Base-by-base conservation (phyloP, 2,888 invertebrate genomes). In the Antitype chi region DNA sequence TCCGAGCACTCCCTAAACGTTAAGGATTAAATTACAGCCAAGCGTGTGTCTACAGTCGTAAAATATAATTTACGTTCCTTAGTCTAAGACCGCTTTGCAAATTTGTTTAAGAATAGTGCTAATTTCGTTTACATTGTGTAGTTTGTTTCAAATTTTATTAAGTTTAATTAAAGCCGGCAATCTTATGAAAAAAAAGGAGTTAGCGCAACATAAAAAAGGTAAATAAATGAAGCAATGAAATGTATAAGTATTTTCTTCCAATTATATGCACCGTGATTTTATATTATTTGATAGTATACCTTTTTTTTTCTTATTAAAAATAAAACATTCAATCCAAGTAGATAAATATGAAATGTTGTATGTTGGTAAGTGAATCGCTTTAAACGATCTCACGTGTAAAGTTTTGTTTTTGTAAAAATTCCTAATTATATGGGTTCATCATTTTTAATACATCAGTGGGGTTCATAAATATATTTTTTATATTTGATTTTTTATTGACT, bases 21-120 rank as follows among this genome's bases (percentile, higher is more conserved):
- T 85, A 80, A 84, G 86, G 82, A 88, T 87, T 85, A 85, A 87
- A 88, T 87, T 87, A 88, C 79, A 78, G 60, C 25, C 38, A 11
- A 63, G 82, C 67, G 70, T 80, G 66, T 78, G 82, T 82, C 84
- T 62, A 80, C 76, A 74, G 74, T 76, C 86, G 85, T 87, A 83
- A 84, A 88, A 72, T 70, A 84, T 89, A 85, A 88, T 88, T 82
- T 87, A 86, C 68, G 86, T 69, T 70, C 55, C 74, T 81, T 78
- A 63, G 55, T 63, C 38, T 74, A 52, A 70, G n/a, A 71, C 23
- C 55, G 47, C 32, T 85, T 70, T 53, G 72, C 25, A 81, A 67
- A 67, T 68, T 80, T 82, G 43, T 55, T 32, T 55, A 59, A 63
- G 62, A 74, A 70, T 80, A 70, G 67, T 84, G 53, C 53, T 68